These are phyloP conservation scores for Tragelaphus imberbis DNA, from an alignment of 2,113 vertebrate genomes.

Conservation along the genomic window DNA sequence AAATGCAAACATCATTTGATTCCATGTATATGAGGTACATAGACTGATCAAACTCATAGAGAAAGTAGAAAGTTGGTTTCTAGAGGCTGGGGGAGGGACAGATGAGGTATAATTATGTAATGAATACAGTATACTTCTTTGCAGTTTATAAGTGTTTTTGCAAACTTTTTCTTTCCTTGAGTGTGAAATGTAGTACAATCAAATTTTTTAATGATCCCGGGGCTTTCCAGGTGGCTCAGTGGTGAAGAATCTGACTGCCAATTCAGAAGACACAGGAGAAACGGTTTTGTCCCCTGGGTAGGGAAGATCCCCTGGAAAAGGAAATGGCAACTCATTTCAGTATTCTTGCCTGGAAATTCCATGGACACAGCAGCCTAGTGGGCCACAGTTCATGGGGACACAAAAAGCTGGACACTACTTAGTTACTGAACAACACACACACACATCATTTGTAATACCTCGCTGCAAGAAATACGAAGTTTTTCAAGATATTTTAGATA, in stretches of 20 bases:
- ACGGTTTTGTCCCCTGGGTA: not conserved
- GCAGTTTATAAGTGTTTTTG: not conserved
- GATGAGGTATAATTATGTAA: not conserved
- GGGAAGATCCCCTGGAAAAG: not conserved
- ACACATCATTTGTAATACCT: not conserved
- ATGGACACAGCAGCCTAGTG: not conserved
- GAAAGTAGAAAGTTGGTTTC: not conserved
- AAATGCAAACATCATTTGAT: not conserved
- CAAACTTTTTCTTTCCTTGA: not conserved
- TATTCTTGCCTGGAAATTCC: not conserved
- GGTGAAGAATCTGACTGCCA: not conserved
- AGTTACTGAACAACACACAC: not conserved
- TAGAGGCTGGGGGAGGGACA: fast-evolving
- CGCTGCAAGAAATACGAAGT: not conserved
- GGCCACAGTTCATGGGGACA: not conserved
- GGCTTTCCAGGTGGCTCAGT: not conserved
- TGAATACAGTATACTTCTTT: not conserved
- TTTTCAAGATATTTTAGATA: not conserved
- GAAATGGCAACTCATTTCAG: not conserved
- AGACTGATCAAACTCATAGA: not conserved
- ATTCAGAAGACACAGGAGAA: not conserved
- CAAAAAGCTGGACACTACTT: not conserved
- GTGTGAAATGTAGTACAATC: not conserved
- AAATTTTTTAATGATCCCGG: not conserved
- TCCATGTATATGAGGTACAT: not conserved